Conservation (phyloP, 1,140 invertebrate species). For the Ceratina calcarata region DNA sequence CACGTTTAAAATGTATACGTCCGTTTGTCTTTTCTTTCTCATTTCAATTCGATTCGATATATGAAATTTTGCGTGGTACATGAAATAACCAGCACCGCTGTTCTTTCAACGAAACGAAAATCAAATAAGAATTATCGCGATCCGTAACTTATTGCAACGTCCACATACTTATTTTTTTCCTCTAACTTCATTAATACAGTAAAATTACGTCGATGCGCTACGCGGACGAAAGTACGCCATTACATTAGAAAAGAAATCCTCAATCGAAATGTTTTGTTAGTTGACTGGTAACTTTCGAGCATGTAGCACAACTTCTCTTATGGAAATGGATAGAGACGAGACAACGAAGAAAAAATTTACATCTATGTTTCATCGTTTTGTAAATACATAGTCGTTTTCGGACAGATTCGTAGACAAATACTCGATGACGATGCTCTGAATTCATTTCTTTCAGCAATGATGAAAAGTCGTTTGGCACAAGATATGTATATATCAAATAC, state of each 20-base stretch:
- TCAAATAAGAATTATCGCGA: slow-evolving; percentile 23
- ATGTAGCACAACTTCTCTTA: background rate
- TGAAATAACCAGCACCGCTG: slow-evolving; percentile 34
- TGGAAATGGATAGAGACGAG: slow-evolving; percentile 23
- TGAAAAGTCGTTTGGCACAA: slow-evolving; percentile 59
- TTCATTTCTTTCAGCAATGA: background rate
- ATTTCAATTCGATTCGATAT: background rate
- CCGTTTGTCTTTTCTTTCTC: slow-evolving; percentile 12
- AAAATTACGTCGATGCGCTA: slow-evolving; percentile 26
- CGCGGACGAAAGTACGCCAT: slow-evolving; percentile 5
- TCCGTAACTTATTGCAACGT: slow-evolving; percentile 38
- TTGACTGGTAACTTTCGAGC: background rate
- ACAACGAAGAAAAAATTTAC: background rate
- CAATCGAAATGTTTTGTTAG: background rate
- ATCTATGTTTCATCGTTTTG: background rate
- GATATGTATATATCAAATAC: slow-evolving; percentile 21
- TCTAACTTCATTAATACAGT: slow-evolving; percentile 30
- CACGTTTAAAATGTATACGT: slow-evolving; percentile 14
- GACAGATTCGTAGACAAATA: slow-evolving; percentile 1
- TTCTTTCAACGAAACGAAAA: slow-evolving; percentile 24
- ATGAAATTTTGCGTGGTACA: background rate
- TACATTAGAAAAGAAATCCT: background rate
- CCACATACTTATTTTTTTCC: slow-evolving; percentile 4
- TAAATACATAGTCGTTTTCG: background rate
- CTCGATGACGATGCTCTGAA: background rate